Conservation (phyloP, 2,888 invertebrate species). For the Steinernema hermaphroditum region DNA sequence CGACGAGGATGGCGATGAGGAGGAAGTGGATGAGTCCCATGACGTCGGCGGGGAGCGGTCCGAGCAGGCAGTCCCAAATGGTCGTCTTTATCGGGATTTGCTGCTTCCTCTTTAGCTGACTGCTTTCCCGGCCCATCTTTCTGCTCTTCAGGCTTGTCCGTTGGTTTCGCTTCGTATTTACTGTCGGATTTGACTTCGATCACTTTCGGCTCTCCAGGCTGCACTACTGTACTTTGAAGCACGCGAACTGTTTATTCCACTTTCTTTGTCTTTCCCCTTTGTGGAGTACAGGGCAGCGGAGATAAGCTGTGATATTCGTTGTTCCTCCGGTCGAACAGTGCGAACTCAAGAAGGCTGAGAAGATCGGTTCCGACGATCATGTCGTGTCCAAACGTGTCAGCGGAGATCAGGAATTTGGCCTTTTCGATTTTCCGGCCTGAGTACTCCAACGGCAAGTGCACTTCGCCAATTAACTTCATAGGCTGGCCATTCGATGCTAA, state of each 20-base stretch:
- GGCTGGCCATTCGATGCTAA: no score
- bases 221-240: background rate
- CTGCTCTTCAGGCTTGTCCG: no score
- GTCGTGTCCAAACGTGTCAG: background rate
- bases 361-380: background rate
- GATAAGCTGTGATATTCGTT: background rate
- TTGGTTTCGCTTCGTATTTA: background rate
- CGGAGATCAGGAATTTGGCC: background rate
- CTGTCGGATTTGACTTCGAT: background rate
- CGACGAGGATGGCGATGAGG: no score
- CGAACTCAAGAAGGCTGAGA: background rate
- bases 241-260: background rate
- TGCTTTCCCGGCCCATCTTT: no score
- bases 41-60: no score
- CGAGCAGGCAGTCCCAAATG: no score
- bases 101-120: no score
- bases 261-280: background rate
- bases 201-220: background rate
- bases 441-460: background rate
- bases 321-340: background rate
- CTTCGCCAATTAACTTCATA: no score
- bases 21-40: no score
- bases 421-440: background rate
- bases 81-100: no score
- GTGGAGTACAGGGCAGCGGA: background rate